These are phyloP conservation scores for Teinopalpus imperialis DNA, from an alignment of 2,888 invertebrate genomes.

Conservation along the genomic window DNA sequence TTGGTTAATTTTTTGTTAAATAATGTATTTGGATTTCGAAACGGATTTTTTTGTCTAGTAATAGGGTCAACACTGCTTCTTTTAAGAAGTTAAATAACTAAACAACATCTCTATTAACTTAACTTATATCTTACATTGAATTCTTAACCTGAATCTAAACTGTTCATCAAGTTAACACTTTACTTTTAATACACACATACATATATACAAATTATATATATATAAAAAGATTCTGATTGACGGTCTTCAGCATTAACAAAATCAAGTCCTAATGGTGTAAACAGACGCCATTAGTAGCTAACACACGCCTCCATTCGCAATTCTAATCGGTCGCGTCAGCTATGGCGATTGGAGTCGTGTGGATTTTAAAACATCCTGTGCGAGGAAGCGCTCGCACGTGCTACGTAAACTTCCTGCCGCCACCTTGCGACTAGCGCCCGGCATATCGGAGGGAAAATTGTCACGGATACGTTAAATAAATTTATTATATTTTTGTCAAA, in stretches of 20 bases:
- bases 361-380: constrained; percentile 79
- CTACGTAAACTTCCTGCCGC: constrained; percentile 68
- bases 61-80: too few relatives aligned
- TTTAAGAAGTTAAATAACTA: too few relatives aligned
- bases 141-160: too few relatives aligned
- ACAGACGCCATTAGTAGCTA: constrained; percentile 18
- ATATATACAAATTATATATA: too few relatives aligned
- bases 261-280: constrained; percentile 15
- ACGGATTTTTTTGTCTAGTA: too few relatives aligned
- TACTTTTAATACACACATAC: too few relatives aligned
- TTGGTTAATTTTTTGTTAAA: too few relatives aligned
- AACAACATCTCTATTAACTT: too few relatives aligned
- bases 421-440: constrained; percentile 29
- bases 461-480: constrained; percentile 2
- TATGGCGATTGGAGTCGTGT: constrained; percentile 46
- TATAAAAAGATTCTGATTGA: too few relatives aligned
- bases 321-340: constrained; percentile 16
- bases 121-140: too few relatives aligned
- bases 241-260: constrained; percentile 17
- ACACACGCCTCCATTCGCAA: constrained; percentile 22
- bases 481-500: constrained; percentile 10
- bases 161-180: too few relatives aligned
- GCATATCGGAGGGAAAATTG: constrained; percentile 18
- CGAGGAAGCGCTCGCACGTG: constrained; percentile 71
- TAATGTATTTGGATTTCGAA: too few relatives aligned